Conservation (phyloP, 2,888 invertebrate genomes). For the Macrostomum cliftonense region DNA sequence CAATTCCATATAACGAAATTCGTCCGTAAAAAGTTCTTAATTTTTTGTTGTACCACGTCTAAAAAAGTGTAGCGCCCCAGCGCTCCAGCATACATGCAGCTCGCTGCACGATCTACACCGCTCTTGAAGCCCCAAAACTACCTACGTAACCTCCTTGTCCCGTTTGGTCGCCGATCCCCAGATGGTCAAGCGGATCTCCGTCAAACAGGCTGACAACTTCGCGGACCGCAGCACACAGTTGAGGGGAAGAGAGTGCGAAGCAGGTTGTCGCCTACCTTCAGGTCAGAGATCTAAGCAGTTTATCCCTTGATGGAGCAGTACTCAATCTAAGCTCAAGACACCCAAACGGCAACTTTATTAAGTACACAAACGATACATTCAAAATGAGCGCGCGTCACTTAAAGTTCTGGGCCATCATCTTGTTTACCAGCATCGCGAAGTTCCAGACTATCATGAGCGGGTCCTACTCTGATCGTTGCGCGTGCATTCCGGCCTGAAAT, state of each 20-base stretch:
- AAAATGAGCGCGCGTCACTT: neutral
- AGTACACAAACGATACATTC: neutral
- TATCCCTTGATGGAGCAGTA: neutral
- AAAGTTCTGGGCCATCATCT: neutral
- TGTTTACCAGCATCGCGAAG: neutral
- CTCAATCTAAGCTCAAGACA: neutral
- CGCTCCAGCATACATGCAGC: too few species aligned
- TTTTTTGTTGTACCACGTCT: too few species aligned
- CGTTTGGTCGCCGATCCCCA: neutral
- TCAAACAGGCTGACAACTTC: neutral
- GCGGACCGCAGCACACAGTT: neutral
- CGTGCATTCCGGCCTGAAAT: too few species aligned
- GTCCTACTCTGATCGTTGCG: too few species aligned
- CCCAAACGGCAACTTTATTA: neutral
- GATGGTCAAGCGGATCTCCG: neutral
- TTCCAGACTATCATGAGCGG: too few species aligned
- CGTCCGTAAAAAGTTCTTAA: too few species aligned
- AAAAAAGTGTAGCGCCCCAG: too few species aligned
- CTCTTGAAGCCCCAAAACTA: too few species aligned
- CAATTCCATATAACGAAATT: too few species aligned
- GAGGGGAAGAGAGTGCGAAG: neutral
- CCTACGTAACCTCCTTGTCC: too few species aligned
- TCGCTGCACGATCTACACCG: too few species aligned
- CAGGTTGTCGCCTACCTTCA: neutral
- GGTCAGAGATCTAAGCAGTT: neutral